Evolutionary conservation across 2,797 vertebrate species (phyloP).

Genomic region (Darevskia nairensis): DNA sequence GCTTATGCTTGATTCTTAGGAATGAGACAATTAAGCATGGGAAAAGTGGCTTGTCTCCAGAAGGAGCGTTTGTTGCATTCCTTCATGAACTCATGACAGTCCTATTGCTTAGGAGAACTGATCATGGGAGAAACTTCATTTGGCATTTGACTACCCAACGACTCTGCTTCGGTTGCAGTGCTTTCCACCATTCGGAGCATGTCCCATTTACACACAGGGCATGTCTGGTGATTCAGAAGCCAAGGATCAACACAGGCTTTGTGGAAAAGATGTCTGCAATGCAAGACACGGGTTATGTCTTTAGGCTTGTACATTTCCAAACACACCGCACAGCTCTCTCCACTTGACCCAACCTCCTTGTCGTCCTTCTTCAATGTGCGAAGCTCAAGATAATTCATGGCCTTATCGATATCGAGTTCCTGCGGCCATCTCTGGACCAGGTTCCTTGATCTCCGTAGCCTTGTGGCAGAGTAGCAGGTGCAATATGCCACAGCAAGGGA

Average conservation of each 20-base stretch:
- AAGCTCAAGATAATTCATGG: conserved; percentile 52
- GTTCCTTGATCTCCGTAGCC: conserved; percentile 41
- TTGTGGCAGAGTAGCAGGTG: conserved; percentile 51
- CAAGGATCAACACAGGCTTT: conserved; percentile 59
- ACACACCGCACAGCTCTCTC: conserved; percentile 54
- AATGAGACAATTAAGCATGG: not conserved
- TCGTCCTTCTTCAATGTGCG: conserved; percentile 53
- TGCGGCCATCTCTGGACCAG: conserved; percentile 49
- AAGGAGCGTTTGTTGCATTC: conserved; percentile 14
- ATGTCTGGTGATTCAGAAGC: conserved; percentile 50
- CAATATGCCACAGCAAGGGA: conserved; percentile 41
- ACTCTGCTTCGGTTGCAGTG: conserved; percentile 52
- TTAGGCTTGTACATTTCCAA: conserved; percentile 62
- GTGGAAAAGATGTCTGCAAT: conserved; percentile 66
- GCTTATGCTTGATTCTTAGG: not conserved
- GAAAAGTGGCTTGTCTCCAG: not conserved
- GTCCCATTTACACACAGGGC: conserved; percentile 65
- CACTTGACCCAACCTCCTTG: conserved; percentile 51
- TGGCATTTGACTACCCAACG: conserved; percentile 40
- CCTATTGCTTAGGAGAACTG: conserved; percentile 37
- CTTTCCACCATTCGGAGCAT: conserved; percentile 60
- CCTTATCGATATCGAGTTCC: conserved; percentile 47
- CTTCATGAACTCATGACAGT: conserved; percentile 12
- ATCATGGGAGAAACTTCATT: conserved; percentile 28
- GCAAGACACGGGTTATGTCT: conserved; percentile 55